Conservation (phyloP, 1,140 invertebrate genomes). For the Leptinotarsa defecta region DNA sequence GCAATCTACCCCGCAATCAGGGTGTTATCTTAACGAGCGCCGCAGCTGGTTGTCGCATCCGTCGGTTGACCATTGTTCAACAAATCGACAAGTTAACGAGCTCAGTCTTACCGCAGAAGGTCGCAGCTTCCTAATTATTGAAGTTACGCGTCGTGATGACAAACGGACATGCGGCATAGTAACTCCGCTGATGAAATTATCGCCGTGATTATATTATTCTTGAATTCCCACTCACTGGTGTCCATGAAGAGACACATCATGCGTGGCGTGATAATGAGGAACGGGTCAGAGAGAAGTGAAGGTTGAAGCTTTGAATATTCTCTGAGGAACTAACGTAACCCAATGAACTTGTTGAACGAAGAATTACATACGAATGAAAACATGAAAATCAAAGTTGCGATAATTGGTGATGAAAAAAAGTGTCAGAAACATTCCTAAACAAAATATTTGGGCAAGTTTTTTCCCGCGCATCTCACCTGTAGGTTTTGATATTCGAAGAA, state of each 20-base stretch:
- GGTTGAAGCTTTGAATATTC: too few species aligned
- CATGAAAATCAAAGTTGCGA: too few species aligned
- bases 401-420: too few species aligned
- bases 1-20: conserved; percentile 30
- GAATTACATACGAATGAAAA: too few species aligned
- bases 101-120: conserved; percentile 21
- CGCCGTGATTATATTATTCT: neutral
- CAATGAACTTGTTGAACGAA: too few species aligned
- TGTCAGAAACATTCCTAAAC: too few species aligned
- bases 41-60: conserved; percentile 23
- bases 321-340: too few species aligned
- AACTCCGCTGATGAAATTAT: conserved; percentile 12
- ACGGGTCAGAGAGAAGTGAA: too few species aligned
- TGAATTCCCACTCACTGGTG: neutral
- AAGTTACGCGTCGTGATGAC: neutral
- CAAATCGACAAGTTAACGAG: conserved; percentile 36
- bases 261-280: neutral
- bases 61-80: conserved; percentile 36
- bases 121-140: neutral
- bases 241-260: neutral
- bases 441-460: too few species aligned
- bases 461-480: too few species aligned
- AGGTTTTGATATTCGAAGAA: too few species aligned
- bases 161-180: too few species aligned
- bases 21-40: conserved; percentile 31